These are phyloP conservation scores for Hirudinaria manillensis DNA, from an alignment of 2,888 invertebrate species.

Conservation along the genomic window DNA sequence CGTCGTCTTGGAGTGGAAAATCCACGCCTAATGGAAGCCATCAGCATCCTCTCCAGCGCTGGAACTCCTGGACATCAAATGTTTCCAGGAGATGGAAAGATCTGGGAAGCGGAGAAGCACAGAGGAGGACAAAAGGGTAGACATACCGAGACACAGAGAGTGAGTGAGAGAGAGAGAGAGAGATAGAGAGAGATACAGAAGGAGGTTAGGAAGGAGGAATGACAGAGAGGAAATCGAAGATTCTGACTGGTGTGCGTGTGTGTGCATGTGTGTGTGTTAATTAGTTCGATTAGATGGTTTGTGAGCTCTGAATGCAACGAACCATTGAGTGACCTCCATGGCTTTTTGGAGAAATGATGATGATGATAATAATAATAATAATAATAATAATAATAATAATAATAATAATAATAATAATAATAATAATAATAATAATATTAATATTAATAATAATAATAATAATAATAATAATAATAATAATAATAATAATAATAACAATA, in stretches of 20 bases:
- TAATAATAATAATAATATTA: conserved; percentile 35
- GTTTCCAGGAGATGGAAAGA: too few relatives aligned
- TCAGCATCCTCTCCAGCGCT: too few relatives aligned
- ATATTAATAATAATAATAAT: conserved; percentile 38
- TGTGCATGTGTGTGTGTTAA: background rate
- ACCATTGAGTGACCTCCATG: too few relatives aligned
- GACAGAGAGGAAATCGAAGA: background rate
- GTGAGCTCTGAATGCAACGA: background rate
- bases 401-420: conserved; percentile 30
- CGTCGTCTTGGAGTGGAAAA: too few relatives aligned
- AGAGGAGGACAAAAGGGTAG: background rate
- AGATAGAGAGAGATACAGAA: background rate
- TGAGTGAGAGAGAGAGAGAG: background rate
- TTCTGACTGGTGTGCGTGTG: background rate
- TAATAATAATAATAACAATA: conserved; percentile 35
- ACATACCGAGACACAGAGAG: background rate
- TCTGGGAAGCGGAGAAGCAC: background rate
- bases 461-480: conserved; percentile 36
- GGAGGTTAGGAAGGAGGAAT: background rate
- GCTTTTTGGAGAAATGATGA: conserved; percentile 18
- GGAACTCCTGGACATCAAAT: too few relatives aligned
- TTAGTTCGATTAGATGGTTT: background rate
- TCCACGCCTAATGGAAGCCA: too few relatives aligned
- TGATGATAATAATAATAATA: conserved; percentile 26
- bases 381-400: conserved; percentile 21